These are phyloP conservation scores for Grapholita molesta DNA, from an alignment of 1,140 invertebrate genomes.

Conservation along the genomic window DNA sequence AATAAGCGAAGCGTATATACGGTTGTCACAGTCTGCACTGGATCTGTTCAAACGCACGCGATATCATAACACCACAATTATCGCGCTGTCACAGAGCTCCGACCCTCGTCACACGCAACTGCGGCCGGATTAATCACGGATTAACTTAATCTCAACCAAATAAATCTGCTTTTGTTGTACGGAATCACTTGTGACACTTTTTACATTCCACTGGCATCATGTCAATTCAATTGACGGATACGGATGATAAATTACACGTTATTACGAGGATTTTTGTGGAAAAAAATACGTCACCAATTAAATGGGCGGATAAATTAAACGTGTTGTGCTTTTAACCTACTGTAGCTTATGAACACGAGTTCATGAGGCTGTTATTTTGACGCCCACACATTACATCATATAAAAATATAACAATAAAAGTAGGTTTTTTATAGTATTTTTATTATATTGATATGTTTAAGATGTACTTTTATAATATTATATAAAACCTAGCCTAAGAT, in stretches of 20 bases:
- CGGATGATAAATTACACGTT: background rate
- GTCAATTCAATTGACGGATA: constrained; percentile 16
- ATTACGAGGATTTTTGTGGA: background rate
- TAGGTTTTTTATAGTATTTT: no score
- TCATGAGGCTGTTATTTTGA: no score
- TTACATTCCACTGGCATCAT: constrained; percentile 16
- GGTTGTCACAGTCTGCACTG: no score
- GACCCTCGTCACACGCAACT: constrained; percentile 58
- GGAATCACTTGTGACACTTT: constrained; percentile 41
- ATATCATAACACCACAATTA: constrained; percentile 59
- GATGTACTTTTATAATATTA: no score
- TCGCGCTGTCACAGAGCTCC: constrained; percentile 43
- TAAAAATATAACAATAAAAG: no score
- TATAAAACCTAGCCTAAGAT: no score
- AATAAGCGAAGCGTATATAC: background rate
- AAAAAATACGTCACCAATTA: no score
- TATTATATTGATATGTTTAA: no score
- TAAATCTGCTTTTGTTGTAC: constrained; percentile 51
- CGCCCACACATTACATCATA: no score
- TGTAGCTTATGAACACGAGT: no score
- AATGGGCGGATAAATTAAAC: no score
- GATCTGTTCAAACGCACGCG: constrained; percentile 6
- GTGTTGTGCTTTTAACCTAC: no score
- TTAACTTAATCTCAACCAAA: constrained; percentile 50
- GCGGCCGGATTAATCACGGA: constrained; percentile 56